These are phyloP conservation scores for Thaumatotibia leucotreta DNA, from an alignment of 1,140 invertebrate species.

Conservation along the genomic window DNA sequence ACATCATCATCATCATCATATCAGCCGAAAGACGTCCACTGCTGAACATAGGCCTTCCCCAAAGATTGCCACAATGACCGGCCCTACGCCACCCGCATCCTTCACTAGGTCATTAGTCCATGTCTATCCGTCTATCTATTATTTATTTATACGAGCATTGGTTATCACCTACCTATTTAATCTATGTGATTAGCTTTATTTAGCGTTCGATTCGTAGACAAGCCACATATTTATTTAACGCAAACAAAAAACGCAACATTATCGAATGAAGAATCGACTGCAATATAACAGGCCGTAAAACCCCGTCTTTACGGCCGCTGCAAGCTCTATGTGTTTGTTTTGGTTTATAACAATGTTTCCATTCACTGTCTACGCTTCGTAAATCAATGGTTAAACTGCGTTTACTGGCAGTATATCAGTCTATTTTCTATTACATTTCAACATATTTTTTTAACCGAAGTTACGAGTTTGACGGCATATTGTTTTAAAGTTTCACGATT, in stretches of 20 bases:
- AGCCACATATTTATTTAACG: not conserved
- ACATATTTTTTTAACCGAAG: not conserved
- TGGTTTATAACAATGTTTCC: conserved; percentile 12
- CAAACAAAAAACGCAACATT: not conserved
- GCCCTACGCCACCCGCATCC: no score
- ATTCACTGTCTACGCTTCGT: not conserved
- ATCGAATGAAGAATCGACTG: not conserved
- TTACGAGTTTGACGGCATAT: not conserved
- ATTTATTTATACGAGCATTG: no score
- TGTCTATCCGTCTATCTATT: no score
- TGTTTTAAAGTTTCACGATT: no score
- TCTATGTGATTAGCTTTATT: no score
- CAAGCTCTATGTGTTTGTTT: conserved; percentile 1
- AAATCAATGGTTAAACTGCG: not conserved
- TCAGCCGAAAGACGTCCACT: no score
- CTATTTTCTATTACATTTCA: conserved; percentile 1
- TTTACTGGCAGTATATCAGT: conserved; percentile 6
- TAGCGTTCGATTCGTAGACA: no score
- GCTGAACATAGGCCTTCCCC: no score
- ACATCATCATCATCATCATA: no score
- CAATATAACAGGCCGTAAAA: not conserved
- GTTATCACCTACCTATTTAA: no score
- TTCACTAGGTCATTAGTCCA: no score
- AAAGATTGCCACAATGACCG: no score
- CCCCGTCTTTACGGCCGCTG: not conserved